These are phyloP conservation scores for Agapostemon virescens DNA, from an alignment of 2,888 invertebrate genomes.

Conservation along the genomic window DNA sequence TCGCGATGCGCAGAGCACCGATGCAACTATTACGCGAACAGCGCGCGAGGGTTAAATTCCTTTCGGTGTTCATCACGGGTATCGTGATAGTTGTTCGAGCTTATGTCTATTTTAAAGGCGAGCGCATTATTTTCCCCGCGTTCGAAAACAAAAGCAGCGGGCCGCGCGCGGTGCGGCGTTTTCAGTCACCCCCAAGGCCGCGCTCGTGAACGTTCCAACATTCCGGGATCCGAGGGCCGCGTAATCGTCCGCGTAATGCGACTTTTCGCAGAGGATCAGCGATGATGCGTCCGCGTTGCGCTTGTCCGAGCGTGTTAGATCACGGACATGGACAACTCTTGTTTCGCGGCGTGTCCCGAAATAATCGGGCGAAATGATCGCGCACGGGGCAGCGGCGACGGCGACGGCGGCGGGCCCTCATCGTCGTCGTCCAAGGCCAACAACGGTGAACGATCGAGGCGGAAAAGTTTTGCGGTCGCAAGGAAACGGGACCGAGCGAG, in stretches of 20 bases:
- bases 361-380: constrained; percentile 46
- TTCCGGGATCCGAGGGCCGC: not conserved
- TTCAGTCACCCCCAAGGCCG: constrained; percentile 18
- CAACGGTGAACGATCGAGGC: not conserved
- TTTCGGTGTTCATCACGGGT: not conserved
- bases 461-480: constrained; percentile 8
- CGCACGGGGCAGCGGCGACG: too few species aligned
- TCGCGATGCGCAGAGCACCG: not conserved
- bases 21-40: not conserved
- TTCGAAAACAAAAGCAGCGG: not conserved
- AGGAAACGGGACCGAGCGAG: not conserved
- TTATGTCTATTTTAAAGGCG: constrained; percentile 11
- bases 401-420: not conserved
- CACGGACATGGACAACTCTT: not conserved
- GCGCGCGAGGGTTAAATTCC: constrained; percentile 1
- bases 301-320: not conserved
- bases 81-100: not conserved
- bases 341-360: constrained; percentile 34
- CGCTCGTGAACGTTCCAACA: constrained; percentile 7
- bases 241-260: constrained; percentile 16
- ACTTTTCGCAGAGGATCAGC: constrained; percentile 24
- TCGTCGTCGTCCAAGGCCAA: constrained; percentile 36
- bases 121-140: constrained; percentile 1
- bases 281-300: not conserved
- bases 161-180: not conserved